These are phyloP conservation scores for Girardinichthys multiradiatus DNA, from an alignment of 2,113 vertebrate genomes.

Conservation along the genomic window DNA sequence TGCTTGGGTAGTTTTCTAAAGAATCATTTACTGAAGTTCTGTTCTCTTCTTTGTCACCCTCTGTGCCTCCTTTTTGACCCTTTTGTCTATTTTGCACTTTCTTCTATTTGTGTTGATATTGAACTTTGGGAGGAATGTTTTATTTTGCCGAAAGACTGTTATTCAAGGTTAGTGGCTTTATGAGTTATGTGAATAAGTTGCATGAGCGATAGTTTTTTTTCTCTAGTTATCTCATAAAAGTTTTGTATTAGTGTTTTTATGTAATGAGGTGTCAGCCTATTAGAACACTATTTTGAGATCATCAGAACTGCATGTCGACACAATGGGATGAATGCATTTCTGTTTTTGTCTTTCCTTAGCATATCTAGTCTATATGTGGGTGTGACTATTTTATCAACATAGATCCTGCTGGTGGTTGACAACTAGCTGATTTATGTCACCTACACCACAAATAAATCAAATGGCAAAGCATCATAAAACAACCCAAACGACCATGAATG, in stretches of 20 bases:
- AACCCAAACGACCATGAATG: not conserved
- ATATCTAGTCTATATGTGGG: not conserved
- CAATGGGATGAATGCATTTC: not conserved
- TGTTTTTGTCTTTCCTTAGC: not conserved
- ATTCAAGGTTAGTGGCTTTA: not conserved
- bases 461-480: not conserved
- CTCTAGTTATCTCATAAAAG: not conserved
- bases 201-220: not conserved
- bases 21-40: conserved; percentile 61
- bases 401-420: not conserved
- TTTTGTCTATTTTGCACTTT: conserved; percentile 20
- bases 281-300: too few relatives aligned
- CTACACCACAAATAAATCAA: not conserved
- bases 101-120: not conserved
- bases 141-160: not conserved
- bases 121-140: conserved; percentile 2
- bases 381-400: not conserved
- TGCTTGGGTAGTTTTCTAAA: conserved; percentile 46
- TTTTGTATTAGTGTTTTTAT: too few relatives aligned
- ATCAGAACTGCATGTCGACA: not conserved
- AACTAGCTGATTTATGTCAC: not conserved
- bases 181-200: not conserved
- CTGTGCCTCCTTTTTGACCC: conserved; percentile 30
- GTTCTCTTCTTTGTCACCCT: conserved; percentile 42
- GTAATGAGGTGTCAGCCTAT: too few relatives aligned